phyloP scores from a whole-genome alignment of 1,140 invertebrate genomes.

The Drosophila yakuba region DNA sequence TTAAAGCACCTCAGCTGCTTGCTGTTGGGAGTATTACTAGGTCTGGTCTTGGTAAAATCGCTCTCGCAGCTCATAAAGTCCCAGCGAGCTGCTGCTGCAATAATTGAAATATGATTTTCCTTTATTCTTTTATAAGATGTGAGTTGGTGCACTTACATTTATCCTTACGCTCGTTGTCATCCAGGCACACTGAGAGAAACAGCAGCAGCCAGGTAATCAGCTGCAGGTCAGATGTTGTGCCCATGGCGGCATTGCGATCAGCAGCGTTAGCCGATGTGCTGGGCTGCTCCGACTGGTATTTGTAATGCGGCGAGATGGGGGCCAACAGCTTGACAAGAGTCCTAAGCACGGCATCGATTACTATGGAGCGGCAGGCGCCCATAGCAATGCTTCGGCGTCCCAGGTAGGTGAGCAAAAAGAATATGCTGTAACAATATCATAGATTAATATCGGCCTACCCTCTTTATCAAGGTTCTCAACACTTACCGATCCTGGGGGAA shows the following conservation, averaged over 20 bases:
- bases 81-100: slow-evolving; percentile 88
- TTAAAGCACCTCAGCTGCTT: slow-evolving; percentile 82
- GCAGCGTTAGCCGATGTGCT: slow-evolving; percentile 81
- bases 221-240: slow-evolving; percentile 87
- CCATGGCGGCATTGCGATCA: slow-evolving; percentile 60
- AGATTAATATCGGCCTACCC: neutral
- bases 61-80: slow-evolving; percentile 92
- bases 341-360: slow-evolving; percentile 88
- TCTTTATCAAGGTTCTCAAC: neutral
- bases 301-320: slow-evolving; percentile 85
- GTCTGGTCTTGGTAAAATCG: slow-evolving; percentile 84
- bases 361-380: slow-evolving; percentile 87
- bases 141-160: slow-evolving; percentile 68
- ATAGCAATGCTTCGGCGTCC: slow-evolving; percentile 91
- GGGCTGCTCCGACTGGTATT: slow-evolving; percentile 67
- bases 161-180: slow-evolving; percentile 85
- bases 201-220: slow-evolving; percentile 92
- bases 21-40: slow-evolving; percentile 63
- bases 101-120: no score
- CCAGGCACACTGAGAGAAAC: slow-evolving; percentile 90
- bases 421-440: slow-evolving; percentile 88
- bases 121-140: neutral
- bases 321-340: slow-evolving; percentile 86
- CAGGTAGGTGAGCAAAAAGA: slow-evolving; percentile 94
- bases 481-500: slow-evolving; percentile 93